phyloP scores from a whole-genome alignment of 30 jellyfish, hydroid and myxozoan genomes.

The Turritopsis dohrnii region DNA sequence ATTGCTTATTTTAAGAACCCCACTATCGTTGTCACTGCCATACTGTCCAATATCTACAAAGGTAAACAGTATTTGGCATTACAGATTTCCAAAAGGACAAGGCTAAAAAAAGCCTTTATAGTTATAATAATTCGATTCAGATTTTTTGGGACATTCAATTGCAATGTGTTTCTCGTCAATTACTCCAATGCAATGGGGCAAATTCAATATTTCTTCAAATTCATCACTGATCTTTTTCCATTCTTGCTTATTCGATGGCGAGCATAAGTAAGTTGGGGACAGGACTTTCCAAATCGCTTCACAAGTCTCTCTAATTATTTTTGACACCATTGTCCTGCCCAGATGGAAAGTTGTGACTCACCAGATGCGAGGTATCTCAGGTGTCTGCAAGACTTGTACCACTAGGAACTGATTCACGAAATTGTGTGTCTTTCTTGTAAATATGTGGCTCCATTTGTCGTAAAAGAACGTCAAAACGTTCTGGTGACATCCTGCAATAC shows the following conservation, averaged over 20 bases:
- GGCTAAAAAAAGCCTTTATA: conserved; percentile 50
- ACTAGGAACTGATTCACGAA: too few species aligned
- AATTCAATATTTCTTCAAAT: conserved; percentile 38
- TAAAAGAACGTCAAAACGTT: too few species aligned
- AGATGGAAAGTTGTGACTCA: too few species aligned
- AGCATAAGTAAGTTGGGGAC: conserved; percentile 27
- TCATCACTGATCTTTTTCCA: conserved; percentile 37
- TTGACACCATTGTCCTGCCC: conserved; percentile 39
- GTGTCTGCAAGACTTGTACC: too few species aligned
- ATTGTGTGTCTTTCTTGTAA: too few species aligned
- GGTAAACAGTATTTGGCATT: conserved; percentile 45
- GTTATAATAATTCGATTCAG: conserved; percentile 31
- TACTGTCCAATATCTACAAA: conserved; percentile 52
- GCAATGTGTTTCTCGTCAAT: conserved; percentile 66
- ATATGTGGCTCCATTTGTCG: too few species aligned
- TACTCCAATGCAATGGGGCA: conserved; percentile 65
- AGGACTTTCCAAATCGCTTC: conserved; percentile 33
- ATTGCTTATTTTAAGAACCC: neutral
- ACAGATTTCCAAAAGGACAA: conserved; percentile 49
- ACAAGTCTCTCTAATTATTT: conserved; percentile 36
- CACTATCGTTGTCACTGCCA: conserved; percentile 45
- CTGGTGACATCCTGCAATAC: too few species aligned
- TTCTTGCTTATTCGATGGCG: conserved; percentile 42
- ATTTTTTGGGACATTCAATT: conserved; percentile 43
- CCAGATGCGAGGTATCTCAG: too few species aligned